Percentiles rank a stretch among this genome's conserved stretches.
Evolutionary conservation across 2,113 vertebrate genomes (phyloP).

Genomic region (Hippocampus abdominalis): DNA sequence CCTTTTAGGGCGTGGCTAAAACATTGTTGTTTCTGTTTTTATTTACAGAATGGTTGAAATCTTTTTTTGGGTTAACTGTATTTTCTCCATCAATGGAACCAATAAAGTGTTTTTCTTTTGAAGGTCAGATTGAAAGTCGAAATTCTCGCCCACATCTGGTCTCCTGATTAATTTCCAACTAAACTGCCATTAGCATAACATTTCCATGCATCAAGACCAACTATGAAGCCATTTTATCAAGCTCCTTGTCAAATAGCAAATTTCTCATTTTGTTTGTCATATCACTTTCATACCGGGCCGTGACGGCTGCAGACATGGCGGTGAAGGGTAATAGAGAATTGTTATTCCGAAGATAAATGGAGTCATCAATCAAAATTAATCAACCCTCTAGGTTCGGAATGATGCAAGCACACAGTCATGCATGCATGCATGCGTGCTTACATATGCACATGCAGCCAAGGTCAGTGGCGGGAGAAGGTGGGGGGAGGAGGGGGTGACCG

Average conservation of each 20-base stretch:
- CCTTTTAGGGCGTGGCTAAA: no score
- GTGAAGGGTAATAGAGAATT: conserved; percentile 33
- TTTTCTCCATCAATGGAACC: no score
- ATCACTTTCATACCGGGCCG: conserved; percentile 70
- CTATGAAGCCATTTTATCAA: conserved; percentile 80
- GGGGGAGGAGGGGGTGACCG: neutral
- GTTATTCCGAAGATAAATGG: conserved; percentile 68
- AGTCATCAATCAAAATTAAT: conserved; percentile 80
- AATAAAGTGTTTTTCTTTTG: neutral
- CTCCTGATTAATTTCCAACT: conserved; percentile 78
- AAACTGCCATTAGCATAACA: conserved; percentile 80
- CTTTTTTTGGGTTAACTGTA: no score
- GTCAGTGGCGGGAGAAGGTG: conserved; percentile 38
- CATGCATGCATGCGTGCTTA: conserved; percentile 11
- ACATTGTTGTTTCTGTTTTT: no score
- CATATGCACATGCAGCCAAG: conserved; percentile 37
- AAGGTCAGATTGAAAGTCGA: neutral
- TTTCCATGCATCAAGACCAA: conserved; percentile 76
- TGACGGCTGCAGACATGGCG: conserved; percentile 24
- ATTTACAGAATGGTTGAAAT: no score
- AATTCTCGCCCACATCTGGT: conserved; percentile 34
- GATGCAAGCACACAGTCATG: conserved; percentile 20
- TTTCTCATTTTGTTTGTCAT: conserved; percentile 83
- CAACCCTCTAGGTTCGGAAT: conserved; percentile 46
- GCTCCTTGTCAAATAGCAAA: conserved; percentile 79